Evolutionary conservation across 2,888 invertebrate genomes (phyloP), one percentile per base, ranked within the genome.

Genomic region (Lasiommata megera): DNA sequence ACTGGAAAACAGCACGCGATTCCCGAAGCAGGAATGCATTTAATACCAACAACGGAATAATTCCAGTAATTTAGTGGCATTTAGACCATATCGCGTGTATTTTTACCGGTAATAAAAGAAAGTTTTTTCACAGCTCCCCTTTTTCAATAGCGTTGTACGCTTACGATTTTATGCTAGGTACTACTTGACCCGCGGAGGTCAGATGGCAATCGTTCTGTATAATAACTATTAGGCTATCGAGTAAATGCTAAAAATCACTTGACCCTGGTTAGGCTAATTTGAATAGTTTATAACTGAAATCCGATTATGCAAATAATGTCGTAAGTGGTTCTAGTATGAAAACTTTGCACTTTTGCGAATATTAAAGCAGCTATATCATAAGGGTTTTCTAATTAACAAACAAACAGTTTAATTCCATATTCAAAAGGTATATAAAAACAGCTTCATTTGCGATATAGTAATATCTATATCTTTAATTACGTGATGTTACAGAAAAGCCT

Each of bases 11-110:
- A 69, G 79, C 86, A 87, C 84, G 87, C 86, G 81, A 86, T 81
- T 79, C 76, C 77, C 72, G 76, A 68, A 76, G 75, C 72, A 73
- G 79, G 84, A 86, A 87, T 84, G 83, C 85, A 85, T 85, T 85
- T 82, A 82, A 79, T 82, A 84, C 79, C 80, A 80, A 74, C 79
- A 72, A 73, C 76, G 80, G 80, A 84, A 84, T 76, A 84, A 84
- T 84, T 84, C 79, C 70, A 74, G 84, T 79, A 83, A 84, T 82
- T 86, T 84, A 81, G 79, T 79, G 79, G 76, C 76, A 74, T 78
- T 72, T 73, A 75, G 71, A 73, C 77, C 73, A 66, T 76, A 76
- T 84, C 81, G 86, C 86, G 85, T 86, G 86, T 74, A 60, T 61
- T 57, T 23, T 54, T 56, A 56, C 41, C 52, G 62, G 61, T 58